These are phyloP conservation scores for Betta splendens DNA, from an alignment of 2,797 vertebrate genomes.

Conservation along the genomic window DNA sequence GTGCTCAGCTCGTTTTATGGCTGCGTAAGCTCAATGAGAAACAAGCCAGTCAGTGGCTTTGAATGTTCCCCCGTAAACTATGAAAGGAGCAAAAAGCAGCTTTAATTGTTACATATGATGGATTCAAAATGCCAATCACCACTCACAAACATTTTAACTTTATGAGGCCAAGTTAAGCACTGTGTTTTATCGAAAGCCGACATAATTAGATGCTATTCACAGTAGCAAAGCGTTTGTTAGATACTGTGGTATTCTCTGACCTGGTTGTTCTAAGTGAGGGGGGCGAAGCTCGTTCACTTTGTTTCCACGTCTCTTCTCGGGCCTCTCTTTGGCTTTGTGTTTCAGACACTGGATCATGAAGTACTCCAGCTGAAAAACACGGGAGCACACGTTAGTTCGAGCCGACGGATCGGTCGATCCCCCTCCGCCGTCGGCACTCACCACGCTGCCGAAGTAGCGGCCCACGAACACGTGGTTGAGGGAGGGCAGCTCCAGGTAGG, in stretches of 20 bases:
- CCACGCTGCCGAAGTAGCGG: conserved; percentile 95
- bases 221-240: conserved; percentile 9
- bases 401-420: neutral
- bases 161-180: neutral
- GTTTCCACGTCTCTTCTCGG: conserved; percentile 87
- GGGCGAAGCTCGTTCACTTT: conserved; percentile 87
- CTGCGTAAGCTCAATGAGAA: conserved; percentile 43
- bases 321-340: conserved; percentile 92
- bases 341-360: conserved; percentile 98
- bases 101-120: conserved; percentile 1
- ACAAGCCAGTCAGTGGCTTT: conserved; percentile 35
- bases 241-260: conserved; percentile 70
- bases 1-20: conserved; percentile 63
- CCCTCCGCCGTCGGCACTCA: conserved; percentile 68
- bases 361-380: conserved; percentile 89
- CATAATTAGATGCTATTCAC: neutral
- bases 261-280: conserved; percentile 94
- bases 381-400: conserved; percentile 45
- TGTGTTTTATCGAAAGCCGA: neutral
- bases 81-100: conserved; percentile 14
- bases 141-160: neutral
- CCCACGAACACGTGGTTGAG: conserved; percentile 94
- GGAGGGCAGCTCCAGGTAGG: conserved; percentile 91
- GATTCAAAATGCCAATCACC: neutral
- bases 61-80: conserved; percentile 8